Conservation (phyloP, 2,888 invertebrate genomes). For the Drosophila emarginata region DNA sequence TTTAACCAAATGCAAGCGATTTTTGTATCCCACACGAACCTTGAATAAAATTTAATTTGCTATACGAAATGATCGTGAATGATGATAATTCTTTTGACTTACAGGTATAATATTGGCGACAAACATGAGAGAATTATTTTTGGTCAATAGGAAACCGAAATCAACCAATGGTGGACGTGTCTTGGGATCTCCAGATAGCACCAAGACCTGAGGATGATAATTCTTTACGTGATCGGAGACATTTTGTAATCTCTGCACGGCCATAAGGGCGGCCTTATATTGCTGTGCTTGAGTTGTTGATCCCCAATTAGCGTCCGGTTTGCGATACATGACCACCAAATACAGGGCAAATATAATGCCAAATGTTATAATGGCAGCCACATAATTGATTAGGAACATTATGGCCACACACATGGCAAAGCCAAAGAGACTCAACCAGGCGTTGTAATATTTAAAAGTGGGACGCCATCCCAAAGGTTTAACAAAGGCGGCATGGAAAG, state of each 20-base stretch:
- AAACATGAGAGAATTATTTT: conserved; percentile 94
- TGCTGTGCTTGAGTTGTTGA: conserved; percentile 98
- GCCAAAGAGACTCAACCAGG: conserved; percentile 93
- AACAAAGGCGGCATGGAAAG: conserved; percentile 95
- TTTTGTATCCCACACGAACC: conserved; percentile 86
- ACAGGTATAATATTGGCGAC: conserved; percentile 94
- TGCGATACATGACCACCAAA: conserved; percentile 95
- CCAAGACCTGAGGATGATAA: conserved; percentile 94
- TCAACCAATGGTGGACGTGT: conserved; percentile 94
- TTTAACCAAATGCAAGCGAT: conserved; percentile 84
- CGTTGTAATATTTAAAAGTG: conserved; percentile 95
- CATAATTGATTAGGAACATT: conserved; percentile 97
- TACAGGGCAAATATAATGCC: conserved; percentile 94
- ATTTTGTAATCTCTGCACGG: conserved; percentile 90
- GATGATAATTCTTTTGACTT: conserved; percentile 58
- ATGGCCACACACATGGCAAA: conserved; percentile 92
- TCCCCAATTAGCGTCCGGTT: conserved; percentile 99
- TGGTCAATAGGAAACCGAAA: conserved; percentile 95
- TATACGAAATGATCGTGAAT: not conserved
- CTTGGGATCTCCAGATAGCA: conserved; percentile 92
- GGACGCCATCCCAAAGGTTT: conserved; percentile 95
- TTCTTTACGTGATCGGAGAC: conserved; percentile 98
- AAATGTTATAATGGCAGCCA: conserved; percentile 95
- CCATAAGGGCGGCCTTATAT: conserved; percentile 94
- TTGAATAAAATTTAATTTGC: conserved; percentile 60